A percentile compares a stretch with the other conserved stretches of the same genome.
Conservation (phyloP, 2,113 vertebrate genomes). For the Cochlearius cochlearius region DNA sequence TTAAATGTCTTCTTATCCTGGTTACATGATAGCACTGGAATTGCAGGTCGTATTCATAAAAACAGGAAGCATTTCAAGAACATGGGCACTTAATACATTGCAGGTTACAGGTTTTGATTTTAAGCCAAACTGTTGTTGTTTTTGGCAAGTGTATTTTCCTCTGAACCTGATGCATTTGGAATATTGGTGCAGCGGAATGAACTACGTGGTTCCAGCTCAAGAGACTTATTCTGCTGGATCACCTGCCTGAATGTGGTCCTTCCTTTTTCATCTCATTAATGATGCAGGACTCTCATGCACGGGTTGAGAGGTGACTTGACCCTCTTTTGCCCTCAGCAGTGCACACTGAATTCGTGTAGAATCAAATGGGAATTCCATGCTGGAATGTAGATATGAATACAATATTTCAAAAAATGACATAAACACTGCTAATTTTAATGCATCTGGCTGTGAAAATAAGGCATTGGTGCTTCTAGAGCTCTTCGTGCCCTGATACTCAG, state of each 20-base stretch:
- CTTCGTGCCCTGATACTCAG: not conserved
- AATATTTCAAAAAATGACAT: not conserved
- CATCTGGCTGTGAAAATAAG: not conserved
- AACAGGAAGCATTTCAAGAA: conserved; percentile 40
- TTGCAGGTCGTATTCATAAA: not conserved
- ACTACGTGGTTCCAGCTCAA: not conserved
- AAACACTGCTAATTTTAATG: not conserved
- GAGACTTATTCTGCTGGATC: conserved; percentile 3
- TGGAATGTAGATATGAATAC: not conserved
- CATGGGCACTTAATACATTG: not conserved
- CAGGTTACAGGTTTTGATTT: conserved; percentile 19
- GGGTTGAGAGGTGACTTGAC: not conserved
- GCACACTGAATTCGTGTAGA: not conserved
- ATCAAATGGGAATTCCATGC: not conserved
- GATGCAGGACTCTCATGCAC: not conserved
- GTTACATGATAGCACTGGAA: conserved; percentile 6
- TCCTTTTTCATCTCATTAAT: not conserved
- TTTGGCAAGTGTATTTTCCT: conserved; percentile 36
- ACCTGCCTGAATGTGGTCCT: not conserved
- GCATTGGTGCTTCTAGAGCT: not conserved
- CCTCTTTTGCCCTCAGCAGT: not conserved
- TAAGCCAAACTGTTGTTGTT: conserved; percentile 25
- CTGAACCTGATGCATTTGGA: not conserved
- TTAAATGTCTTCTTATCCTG: not conserved
- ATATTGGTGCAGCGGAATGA: conserved; percentile 14